phyloP scores from a whole-genome alignment of 2,888 invertebrate species.

The Eurytoma californica region DNA sequence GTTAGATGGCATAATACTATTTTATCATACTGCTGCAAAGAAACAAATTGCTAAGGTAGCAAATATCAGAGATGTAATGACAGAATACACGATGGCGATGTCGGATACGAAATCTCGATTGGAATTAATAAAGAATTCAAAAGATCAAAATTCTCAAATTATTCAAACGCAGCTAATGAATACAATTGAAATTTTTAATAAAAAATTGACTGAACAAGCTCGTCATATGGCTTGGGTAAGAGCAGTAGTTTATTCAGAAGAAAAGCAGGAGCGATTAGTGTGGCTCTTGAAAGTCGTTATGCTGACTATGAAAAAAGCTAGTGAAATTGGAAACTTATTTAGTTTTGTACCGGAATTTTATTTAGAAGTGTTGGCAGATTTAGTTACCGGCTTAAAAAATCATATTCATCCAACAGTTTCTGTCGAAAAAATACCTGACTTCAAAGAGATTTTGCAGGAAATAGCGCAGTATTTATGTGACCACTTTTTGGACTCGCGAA shows the following conservation, averaged over 20 bases:
- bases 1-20: conserved; percentile 81
- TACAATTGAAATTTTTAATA: conserved; percentile 79
- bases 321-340: conserved; percentile 80
- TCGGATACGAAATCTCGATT: conserved; percentile 78
- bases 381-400: conserved; percentile 80
- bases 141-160: conserved; percentile 65
- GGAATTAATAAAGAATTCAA: conserved; percentile 67
- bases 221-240: conserved; percentile 84
- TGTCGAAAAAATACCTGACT: conserved; percentile 78
- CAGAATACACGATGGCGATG: conserved; percentile 81
- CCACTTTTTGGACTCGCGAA: conserved; percentile 85
- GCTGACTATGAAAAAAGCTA: conserved; percentile 79
- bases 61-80: conserved; percentile 80
- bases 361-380: conserved; percentile 81
- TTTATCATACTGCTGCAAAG: conserved; percentile 82
- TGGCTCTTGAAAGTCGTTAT: conserved; percentile 80
- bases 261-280: conserved; percentile 79
- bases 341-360: conserved; percentile 86
- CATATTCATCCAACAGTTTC: conserved; percentile 82
- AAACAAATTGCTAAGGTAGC: conserved; percentile 79
- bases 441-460: conserved; percentile 79
- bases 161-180: conserved; percentile 78
- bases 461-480: conserved; percentile 85
- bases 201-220: conserved; percentile 78
- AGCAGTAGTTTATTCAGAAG: conserved; percentile 81